These are phyloP conservation scores for Cardiocondyla obscurior DNA, from an alignment of 1,140 invertebrate genomes.

Conservation along the genomic window DNA sequence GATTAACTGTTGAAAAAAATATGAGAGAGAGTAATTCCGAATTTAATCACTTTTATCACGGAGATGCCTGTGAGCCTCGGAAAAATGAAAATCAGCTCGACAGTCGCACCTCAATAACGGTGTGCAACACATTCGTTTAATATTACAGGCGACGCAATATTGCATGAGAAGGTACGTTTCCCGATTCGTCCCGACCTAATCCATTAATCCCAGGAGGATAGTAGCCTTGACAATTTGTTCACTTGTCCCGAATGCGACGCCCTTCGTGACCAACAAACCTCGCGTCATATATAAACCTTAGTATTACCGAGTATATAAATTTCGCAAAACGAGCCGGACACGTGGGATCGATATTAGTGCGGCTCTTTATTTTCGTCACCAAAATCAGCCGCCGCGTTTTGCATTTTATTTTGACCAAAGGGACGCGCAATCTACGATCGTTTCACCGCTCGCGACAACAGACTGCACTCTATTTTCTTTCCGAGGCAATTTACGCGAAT, in stretches of 20 bases:
- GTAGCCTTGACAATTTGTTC: slow-evolving; percentile 41
- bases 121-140: neutral
- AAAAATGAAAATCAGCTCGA: slow-evolving; percentile 1
- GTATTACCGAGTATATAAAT: slow-evolving; percentile 25
- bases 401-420: slow-evolving; percentile 34
- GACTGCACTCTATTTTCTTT: neutral
- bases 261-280: slow-evolving; percentile 2
- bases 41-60: neutral
- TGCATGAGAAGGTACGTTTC: slow-evolving; percentile 3
- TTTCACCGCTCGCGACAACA: neutral
- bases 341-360: slow-evolving; percentile 26
- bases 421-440: neutral
- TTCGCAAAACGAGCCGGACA: slow-evolving; percentile 11
- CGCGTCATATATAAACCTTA: slow-evolving; percentile 1
- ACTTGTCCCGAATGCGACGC: neutral
- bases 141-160: neutral
- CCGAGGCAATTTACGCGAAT: neutral
- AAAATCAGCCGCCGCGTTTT: neutral
- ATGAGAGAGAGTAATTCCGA: neutral
- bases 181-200: slow-evolving; percentile 16
- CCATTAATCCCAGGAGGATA: slow-evolving; percentile 26
- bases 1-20: neutral
- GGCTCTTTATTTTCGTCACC: slow-evolving; percentile 22
- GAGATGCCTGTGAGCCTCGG: neutral
- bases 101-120: neutral